Evolutionary conservation across 2,888 invertebrate genomes (phyloP).

Genomic region (Kryphioiulus occultus): DNA sequence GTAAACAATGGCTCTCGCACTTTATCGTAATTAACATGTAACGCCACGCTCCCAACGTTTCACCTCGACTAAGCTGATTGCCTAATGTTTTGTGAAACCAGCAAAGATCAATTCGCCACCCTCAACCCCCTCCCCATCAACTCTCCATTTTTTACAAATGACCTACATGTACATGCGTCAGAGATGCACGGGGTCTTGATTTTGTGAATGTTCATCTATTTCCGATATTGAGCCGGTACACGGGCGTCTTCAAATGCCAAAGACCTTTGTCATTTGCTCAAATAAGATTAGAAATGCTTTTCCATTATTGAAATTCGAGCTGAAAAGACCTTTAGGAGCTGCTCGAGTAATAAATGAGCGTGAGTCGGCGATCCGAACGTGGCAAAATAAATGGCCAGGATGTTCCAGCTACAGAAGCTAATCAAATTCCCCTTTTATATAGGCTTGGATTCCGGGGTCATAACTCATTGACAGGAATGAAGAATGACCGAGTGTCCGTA

Average conservation of each 20-base stretch:
- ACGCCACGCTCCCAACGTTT: neutral
- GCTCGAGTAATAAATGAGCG: conserved; percentile 17
- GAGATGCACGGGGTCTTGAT: conserved; percentile 32
- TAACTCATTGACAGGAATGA: conserved; percentile 23
- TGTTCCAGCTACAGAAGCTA: neutral
- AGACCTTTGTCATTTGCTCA: conserved; percentile 39
- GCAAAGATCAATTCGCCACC: neutral
- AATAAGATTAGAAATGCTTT: conserved; percentile 24
- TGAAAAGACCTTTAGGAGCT: neutral
- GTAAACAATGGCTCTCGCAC: conserved; percentile 4
- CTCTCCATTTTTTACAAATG: neutral
- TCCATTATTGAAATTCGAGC: conserved; percentile 39
- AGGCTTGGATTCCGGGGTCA: neutral
- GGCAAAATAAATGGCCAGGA: neutral
- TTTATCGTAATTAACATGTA: conserved; percentile 39
- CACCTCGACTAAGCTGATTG: neutral
- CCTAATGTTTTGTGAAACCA: conserved; percentile 32
- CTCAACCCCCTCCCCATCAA: neutral
- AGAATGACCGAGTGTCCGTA: neutral
- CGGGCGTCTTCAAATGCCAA: conserved; percentile 21
- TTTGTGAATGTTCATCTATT: conserved; percentile 6
- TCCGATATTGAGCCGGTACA: neutral
- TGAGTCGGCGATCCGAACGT: conserved; percentile 22
- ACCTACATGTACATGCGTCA: conserved; percentile 33
- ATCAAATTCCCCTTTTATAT: neutral